Evolutionary conservation across 2,797 vertebrate genomes (phyloP), one percentile per base, ranked within the genome.

Genomic region (Myoxocephalus aenaeus): DNA sequence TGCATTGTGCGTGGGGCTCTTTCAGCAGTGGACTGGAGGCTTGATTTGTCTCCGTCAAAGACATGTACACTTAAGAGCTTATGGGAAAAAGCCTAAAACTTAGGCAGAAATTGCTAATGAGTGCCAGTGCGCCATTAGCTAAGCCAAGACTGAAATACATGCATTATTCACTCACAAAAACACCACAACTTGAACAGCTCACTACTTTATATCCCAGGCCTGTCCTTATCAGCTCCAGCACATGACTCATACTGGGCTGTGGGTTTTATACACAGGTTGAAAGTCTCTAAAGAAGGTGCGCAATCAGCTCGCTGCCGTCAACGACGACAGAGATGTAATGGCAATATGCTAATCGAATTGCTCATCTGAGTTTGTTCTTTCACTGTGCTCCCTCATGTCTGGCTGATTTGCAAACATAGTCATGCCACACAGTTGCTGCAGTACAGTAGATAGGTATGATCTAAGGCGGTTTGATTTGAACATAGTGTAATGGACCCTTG

Each of bases 31-130:
- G 25, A 80, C 62, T 65, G 25, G 27, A 77, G 57, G 64, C 71
- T 77, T 79, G 84, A 74, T 87, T 90, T 80, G 70, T 87, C 82
- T 89, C 36, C 32, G 58, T 91, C 88, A 84, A 65, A 92, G 89
- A 88, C 90, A 89, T 75, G 77, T 78, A 82, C 90, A 90, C 84
- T 92, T 90, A 91, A 86, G 83, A 83, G 89, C 88, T 91, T 88
- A 86, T 75, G 73, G 85, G 79, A 59, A 69, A 34, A 79, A 89
- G 84, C 76, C 81, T 84, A 78, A 90, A 87, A 82, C 79, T 77
- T 87, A 77, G 90, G 81, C 85, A 90, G 86, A 85, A 87, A 81
- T 75, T 73, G 78, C 88, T 94, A 92, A 93, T 92, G 90, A 92
- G 81, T 71, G 83, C 74, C 75, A 86, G 57, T 79, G 83, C 80